These are phyloP conservation scores for Drosophila pseudotalamancana DNA, from an alignment of 2,888 invertebrate species.

Conservation along the genomic window DNA sequence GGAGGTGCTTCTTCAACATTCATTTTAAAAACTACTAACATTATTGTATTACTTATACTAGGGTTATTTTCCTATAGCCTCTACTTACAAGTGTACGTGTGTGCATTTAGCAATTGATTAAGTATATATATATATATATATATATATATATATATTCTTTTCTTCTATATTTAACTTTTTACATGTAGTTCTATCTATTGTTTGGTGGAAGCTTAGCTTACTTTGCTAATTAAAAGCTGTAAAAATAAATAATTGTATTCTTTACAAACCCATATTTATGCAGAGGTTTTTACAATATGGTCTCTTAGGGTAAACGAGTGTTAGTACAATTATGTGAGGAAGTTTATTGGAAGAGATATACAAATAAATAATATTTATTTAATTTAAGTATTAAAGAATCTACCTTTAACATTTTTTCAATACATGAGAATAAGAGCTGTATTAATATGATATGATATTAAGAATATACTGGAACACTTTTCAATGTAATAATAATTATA, in stretches of 20 bases:
- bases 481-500: too few species aligned
- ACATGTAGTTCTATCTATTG: conserved; percentile 9
- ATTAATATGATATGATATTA: not conserved
- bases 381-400: not conserved
- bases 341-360: not conserved
- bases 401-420: too few species aligned
- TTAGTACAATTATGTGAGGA: not conserved
- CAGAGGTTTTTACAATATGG: not conserved
- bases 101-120: too few species aligned
- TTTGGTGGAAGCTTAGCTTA: not conserved
- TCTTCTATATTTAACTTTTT: conserved; percentile 1
- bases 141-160: not conserved
- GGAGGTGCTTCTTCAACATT: not conserved
- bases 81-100: conserved; percentile 21
- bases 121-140: too few species aligned
- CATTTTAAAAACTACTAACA: not conserved
- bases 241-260: not conserved
- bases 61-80: not conserved
- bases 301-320: not conserved
- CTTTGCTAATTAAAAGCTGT: not conserved
- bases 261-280: not conserved
- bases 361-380: not conserved
- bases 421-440: too few species aligned
- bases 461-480: not conserved
- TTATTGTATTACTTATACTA: not conserved